phyloP scores from a whole-genome alignment of 1,140 invertebrate genomes.

The Samia ricini region DNA sequence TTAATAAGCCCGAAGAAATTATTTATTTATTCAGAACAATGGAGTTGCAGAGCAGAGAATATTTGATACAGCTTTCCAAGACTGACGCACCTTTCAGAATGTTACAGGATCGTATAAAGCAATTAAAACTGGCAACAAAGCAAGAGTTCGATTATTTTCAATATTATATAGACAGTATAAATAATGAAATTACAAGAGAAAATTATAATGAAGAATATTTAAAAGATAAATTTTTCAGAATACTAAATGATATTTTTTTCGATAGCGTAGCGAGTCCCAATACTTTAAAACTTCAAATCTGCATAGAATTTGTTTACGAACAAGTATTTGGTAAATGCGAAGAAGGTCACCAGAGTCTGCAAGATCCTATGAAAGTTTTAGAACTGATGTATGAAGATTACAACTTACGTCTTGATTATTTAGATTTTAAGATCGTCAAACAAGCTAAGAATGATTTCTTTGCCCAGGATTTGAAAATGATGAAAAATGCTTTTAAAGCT shows the following conservation, averaged over 20 bases:
- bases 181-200: conserved; percentile 58
- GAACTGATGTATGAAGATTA: conserved; percentile 80
- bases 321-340: conserved; percentile 77
- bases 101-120: conserved; percentile 72
- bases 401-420: conserved; percentile 78
- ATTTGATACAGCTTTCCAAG: conserved; percentile 80
- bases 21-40: conserved; percentile 79
- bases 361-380: conserved; percentile 80
- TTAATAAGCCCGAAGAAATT: conserved; percentile 78
- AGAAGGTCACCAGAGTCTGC: conserved; percentile 75
- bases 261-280: conserved; percentile 77
- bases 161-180: conserved; percentile 63
- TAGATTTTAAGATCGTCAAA: conserved; percentile 79
- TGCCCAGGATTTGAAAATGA: conserved; percentile 77
- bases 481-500: conserved; percentile 79
- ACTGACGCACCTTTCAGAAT: conserved; percentile 78
- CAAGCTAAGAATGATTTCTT: conserved; percentile 79
- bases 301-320: conserved; percentile 83
- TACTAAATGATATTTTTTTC: conserved; percentile 61
- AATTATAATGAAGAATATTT: conserved; percentile 54
- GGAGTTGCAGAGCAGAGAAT: conserved; percentile 82
- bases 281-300: conserved; percentile 79
- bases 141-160: conserved; percentile 66
- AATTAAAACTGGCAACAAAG: conserved; percentile 52
- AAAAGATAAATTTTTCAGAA: conserved; percentile 59